phyloP scores from a whole-genome alignment of 1,140 invertebrate species.

The Lysiphlebus fabarum region DNA sequence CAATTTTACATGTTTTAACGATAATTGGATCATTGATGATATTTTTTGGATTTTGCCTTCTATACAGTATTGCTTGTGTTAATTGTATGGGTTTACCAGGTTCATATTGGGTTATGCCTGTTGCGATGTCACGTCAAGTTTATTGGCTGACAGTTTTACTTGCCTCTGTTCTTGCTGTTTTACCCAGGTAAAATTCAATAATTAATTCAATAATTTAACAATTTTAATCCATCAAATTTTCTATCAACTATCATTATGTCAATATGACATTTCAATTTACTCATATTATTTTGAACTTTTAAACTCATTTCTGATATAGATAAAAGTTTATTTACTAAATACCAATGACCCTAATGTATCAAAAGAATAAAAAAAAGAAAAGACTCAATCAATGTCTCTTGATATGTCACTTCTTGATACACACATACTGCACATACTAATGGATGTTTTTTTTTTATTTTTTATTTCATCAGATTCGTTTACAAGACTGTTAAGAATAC shows the following conservation, averaged over 20 bases:
- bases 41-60: constrained; percentile 81
- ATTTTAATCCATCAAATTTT: too few relatives aligned
- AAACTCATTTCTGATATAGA: too few relatives aligned
- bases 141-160: constrained; percentile 81
- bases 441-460: not conserved
- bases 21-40: constrained; percentile 73
- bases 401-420: too few relatives aligned
- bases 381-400: too few relatives aligned
- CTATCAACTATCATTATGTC: too few relatives aligned
- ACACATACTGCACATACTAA: too few relatives aligned
- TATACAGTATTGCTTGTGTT: constrained; percentile 78
- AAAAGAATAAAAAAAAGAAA: too few relatives aligned
- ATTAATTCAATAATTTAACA: too few relatives aligned
- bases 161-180: constrained; percentile 71
- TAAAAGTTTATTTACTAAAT: too few relatives aligned
- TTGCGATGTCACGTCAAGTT: constrained; percentile 67
- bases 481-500: constrained; percentile 44
- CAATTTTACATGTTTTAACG: constrained; percentile 77
- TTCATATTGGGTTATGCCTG: constrained; percentile 84
- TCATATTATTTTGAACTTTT: too few relatives aligned
- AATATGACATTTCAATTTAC: too few relatives aligned
- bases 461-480: constrained; percentile 36
- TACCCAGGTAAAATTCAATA: constrained; percentile 71
- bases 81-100: constrained; percentile 76
- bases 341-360: too few relatives aligned